A percentile compares a stretch with the other conserved stretches of the same genome.
These are phyloP conservation scores for Resseliella maxima DNA, from an alignment of 2,888 invertebrate genomes.

Conservation along the genomic window DNA sequence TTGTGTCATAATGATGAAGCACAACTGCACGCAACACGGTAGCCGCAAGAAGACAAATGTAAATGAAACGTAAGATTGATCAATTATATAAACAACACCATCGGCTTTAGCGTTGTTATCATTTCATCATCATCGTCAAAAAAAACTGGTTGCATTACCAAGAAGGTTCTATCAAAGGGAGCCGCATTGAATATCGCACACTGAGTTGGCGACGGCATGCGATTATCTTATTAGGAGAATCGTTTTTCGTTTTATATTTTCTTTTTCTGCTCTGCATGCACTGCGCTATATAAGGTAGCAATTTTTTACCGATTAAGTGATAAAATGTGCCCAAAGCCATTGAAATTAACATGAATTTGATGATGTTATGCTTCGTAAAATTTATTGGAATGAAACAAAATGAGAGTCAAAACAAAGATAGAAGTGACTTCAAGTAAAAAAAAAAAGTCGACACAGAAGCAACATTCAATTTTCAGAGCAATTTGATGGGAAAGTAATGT, in stretches of 20 bases:
- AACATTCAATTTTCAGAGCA: neutral
- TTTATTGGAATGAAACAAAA: constrained; percentile 2
- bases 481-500: no score
- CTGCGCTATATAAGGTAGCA: neutral
- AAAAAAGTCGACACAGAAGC: neutral
- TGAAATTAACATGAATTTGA: constrained; percentile 46
- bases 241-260: neutral
- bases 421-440: no score
- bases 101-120: constrained; percentile 27
- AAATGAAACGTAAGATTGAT: constrained; percentile 51
- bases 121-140: neutral
- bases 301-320: constrained; percentile 51
- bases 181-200: constrained; percentile 45
- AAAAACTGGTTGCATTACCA: constrained; percentile 38
- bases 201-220: constrained; percentile 17
- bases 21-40: constrained; percentile 29
- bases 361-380: neutral
- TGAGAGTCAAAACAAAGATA: no score
- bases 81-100: constrained; percentile 53
- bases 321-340: constrained; percentile 37
- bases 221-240: constrained; percentile 38
- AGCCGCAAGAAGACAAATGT: constrained; percentile 47
- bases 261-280: neutral
- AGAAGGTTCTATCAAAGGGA: neutral
- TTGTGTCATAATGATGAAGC: neutral